A percentile compares a stretch with the other conserved stretches of the same genome.
These are phyloP conservation scores for Myotis daubentonii DNA, from an alignment of 2,797 vertebrate species.

Conservation along the genomic window DNA sequence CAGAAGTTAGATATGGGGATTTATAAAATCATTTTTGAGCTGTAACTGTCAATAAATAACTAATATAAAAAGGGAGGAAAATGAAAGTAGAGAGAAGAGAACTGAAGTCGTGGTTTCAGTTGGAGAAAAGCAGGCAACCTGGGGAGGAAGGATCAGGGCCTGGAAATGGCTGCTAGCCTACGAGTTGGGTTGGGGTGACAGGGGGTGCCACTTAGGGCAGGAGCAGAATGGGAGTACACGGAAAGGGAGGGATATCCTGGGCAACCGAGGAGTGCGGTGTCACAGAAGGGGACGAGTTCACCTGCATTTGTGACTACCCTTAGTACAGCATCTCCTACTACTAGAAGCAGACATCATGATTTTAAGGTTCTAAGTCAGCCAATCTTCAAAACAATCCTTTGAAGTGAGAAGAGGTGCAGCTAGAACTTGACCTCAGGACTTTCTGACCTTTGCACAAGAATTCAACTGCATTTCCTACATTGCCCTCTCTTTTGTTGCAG, in stretches of 20 bases:
- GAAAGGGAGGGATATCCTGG: not conserved
- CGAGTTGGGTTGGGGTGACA: rapidly evolving
- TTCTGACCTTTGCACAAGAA: not conserved
- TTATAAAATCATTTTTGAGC: not conserved
- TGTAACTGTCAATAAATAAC: not conserved
- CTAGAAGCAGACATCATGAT: not conserved
- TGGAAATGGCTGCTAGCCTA: not conserved
- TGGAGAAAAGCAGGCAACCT: not conserved
- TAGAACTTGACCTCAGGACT: not conserved
- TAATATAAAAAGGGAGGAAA: not conserved
- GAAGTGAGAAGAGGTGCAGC: not conserved
- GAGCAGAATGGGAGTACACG: not conserved
- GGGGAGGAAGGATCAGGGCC: not conserved
- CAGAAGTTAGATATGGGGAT: not conserved
- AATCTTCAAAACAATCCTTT: not conserved
- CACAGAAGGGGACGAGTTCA: not conserved
- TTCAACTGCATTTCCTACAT: not conserved
- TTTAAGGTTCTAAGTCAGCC: not conserved
- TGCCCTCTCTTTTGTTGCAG: not conserved
- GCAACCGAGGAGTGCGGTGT: not conserved
- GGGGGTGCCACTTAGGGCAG: not conserved
- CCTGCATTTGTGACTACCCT: not conserved
- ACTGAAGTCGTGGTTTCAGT: not conserved
- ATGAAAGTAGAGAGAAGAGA: not conserved
- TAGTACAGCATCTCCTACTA: not conserved